Conservation (phyloP, 1,140 invertebrate species). For the Thaumatotibia leucotreta region DNA sequence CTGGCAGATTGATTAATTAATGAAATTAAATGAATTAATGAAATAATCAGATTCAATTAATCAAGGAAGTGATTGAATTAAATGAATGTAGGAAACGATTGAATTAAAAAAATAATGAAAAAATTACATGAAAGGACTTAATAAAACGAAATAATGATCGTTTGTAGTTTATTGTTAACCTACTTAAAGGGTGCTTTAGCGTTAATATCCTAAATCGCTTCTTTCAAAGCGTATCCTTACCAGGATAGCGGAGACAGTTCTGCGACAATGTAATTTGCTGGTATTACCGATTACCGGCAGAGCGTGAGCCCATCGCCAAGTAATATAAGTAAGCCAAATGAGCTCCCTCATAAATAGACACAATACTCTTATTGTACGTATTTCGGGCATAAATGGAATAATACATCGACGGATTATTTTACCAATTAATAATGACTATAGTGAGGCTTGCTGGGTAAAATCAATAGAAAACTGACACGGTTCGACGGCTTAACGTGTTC, state of each 20-base stretch:
- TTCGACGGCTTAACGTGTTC: not conserved
- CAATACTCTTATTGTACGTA: slow-evolving; percentile 2
- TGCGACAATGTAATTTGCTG: slow-evolving; percentile 11
- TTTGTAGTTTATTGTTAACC: too few relatives aligned
- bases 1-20: too few relatives aligned
- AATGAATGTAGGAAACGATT: too few relatives aligned
- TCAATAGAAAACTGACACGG: not conserved
- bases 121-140: too few relatives aligned
- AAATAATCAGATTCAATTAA: too few relatives aligned
- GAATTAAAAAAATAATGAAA: too few relatives aligned
- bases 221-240: not conserved
- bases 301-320: slow-evolving; percentile 8
- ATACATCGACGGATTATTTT: slow-evolving; percentile 10
- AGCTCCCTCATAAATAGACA: slow-evolving; percentile 6
- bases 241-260: not conserved
- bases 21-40: too few relatives aligned
- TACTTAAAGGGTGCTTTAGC: too few relatives aligned
- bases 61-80: too few relatives aligned
- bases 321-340: slow-evolving; percentile 14
- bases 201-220: too few relatives aligned
- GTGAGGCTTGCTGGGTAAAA: not conserved
- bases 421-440: slow-evolving; percentile 6
- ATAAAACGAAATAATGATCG: too few relatives aligned
- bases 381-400: not conserved
- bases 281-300: slow-evolving; percentile 5